phyloP scores from a whole-genome alignment of 2,113 vertebrate species.

The Gallinago media region DNA sequence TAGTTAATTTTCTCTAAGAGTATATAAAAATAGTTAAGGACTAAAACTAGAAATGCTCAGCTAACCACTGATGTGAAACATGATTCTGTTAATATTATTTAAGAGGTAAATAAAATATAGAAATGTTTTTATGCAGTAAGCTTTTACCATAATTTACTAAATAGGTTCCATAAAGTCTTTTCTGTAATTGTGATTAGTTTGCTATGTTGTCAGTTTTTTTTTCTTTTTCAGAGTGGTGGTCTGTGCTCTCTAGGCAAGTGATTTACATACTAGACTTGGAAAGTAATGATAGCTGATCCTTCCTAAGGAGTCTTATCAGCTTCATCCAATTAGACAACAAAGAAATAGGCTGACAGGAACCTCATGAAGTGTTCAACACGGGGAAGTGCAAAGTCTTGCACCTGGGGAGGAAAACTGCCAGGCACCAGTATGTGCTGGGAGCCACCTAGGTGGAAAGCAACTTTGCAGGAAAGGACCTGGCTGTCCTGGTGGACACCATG shows the following conservation, averaged over 20 bases:
- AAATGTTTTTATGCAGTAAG: neutral
- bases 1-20: neutral
- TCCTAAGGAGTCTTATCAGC: neutral
- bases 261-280: neutral
- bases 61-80: neutral
- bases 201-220: neutral
- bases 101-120: neutral
- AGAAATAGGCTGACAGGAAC: neutral
- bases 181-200: neutral
- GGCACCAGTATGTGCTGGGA: neutral
- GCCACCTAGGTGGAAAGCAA: neutral
- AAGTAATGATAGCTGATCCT: neutral
- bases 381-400: neutral
- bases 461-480: neutral
- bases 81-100: neutral
- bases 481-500: rapidly evolving
- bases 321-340: neutral
- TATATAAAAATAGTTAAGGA: neutral
- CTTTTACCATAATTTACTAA: neutral
- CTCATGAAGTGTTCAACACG: neutral
- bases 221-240: neutral
- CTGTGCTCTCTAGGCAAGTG: neutral
- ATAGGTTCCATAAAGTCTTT: neutral
- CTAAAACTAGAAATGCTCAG: neutral
- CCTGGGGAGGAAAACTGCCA: neutral